Base-by-base conservation (phyloP, 2,113 vertebrate species). In the Lophius piscatorius region DNA sequence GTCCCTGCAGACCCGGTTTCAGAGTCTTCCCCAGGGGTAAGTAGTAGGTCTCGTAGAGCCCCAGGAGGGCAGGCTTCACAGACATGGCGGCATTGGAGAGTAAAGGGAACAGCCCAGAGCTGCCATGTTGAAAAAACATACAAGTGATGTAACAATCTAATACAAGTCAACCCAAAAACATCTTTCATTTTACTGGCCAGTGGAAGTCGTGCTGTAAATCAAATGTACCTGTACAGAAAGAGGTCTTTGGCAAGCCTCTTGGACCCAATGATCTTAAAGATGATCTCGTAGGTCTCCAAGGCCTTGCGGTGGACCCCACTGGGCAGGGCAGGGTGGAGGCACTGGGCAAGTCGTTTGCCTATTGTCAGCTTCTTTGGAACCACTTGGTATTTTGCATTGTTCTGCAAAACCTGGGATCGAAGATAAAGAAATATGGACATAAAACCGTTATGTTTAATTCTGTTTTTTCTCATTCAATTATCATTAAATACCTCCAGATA, bases 71-170 rank as follows among this genome's bases (percentile, higher is more conserved):
- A 62, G 97, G 97, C 82, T 98, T 99, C 64, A 98, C 97, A 67
- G 97, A 99, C 97, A 99, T 99, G 13, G 97, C 97, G 34, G 97
- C 96, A 81, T 99, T 99, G 86, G 95, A 95, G 82, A 99, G 95
- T 76, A 99, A 93, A 67, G 97, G 97, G 87, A 99, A 99, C 46
- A 99, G 92, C 26, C 97, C 97, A 21, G 97, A 95, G 84, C 97
- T 99, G 78, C 31, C 39, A 41, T 1, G 36, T 50, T 3, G 36
- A 54, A 23, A 63, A 38, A 3, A 62, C 14, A 42, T 0, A 50
- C 0, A 2, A 10, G 13, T 10, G 2, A 31, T 16, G 23, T 47
- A 21, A 38, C 40, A 5, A 23, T 11, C 12, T 26, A 9, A 39
- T 45, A 47, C 2, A 1, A 17, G 14, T n/a, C 24, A 12, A 35